Evolutionary conservation across 2,888 invertebrate genomes (phyloP).

Genomic region (Rhagium mordax): DNA sequence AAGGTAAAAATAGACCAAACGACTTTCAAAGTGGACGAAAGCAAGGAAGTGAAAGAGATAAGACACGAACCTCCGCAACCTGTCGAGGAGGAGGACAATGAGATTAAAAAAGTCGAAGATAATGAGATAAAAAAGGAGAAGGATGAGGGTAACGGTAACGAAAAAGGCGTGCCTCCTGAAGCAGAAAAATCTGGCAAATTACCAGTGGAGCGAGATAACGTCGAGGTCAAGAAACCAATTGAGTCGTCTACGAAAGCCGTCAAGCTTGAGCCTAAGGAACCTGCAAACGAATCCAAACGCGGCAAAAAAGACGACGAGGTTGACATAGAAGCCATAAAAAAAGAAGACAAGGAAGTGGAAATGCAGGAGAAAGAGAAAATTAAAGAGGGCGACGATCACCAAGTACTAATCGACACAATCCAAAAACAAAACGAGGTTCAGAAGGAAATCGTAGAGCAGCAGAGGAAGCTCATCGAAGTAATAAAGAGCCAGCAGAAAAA

Average conservation of each 20-base stretch:
- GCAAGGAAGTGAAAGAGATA: constrained; percentile 63
- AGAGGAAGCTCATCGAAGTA: constrained; percentile 69
- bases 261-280: background rate
- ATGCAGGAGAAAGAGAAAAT: constrained; percentile 64
- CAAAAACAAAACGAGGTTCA: constrained; percentile 81
- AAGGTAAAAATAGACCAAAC: constrained; percentile 30
- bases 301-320: constrained; percentile 67
- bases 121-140: constrained; percentile 24
- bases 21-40: constrained; percentile 23
- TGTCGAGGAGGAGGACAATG: constrained; percentile 50
- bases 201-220: background rate
- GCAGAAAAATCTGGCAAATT: background rate
- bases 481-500: constrained; percentile 56
- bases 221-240: background rate
- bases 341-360: constrained; percentile 69
- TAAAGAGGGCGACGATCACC: constrained; percentile 63
- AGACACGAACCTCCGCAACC: constrained; percentile 68
- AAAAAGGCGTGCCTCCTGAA: background rate
- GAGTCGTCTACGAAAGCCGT: background rate
- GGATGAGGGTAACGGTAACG: background rate
- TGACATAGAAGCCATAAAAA: constrained; percentile 69
- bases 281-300: background rate
- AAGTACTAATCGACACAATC: constrained; percentile 75
- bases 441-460: constrained; percentile 78
- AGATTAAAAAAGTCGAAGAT: constrained; percentile 25